Evolutionary conservation across 2,888 invertebrate genomes (phyloP), one percentile per base, ranked within the genome.

Genomic region (Sesia bembeciformis): DNA sequence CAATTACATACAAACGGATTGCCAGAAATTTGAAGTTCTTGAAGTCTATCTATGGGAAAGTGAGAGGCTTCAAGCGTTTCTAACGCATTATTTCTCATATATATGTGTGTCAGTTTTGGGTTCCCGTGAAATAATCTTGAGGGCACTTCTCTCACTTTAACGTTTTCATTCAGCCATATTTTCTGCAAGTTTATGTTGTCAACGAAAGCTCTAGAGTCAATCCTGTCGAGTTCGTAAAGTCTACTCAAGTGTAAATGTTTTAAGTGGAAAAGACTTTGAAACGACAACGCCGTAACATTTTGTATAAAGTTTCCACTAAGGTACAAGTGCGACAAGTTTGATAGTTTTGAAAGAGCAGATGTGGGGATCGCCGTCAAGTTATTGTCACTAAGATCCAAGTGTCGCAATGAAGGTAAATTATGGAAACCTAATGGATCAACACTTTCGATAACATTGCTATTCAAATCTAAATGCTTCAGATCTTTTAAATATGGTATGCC

Each of bases 1-100:
- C 97, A 97, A 80, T 97, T 97, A 82, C 97, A 97, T 58, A 93
- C 91, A 60, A 97, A 90, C 0, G 96, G 96, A 84, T 97, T 96
- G 40, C 95, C 95, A 41, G 95, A 94, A 54, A 97, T 90, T 62
- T 93, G 92, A 41, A 97, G 86, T 57, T 92, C 92, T 70, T 93
- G 91, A 63, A 97, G 84, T 65, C 94, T 93, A 73, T 96, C 96
- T 66, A 96, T 91, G 40, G 96, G 96, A 70, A 96, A 95, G 77
- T 95, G 94, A 40, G 94, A 93, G 0, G 94, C 94, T 73, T 95
- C 95, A 5, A 96, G 84, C 1, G 94, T 93, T 65, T 92, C 92
- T 58, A 96, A 81, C 52, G 93, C 93, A 78, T 96, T 96, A 64
- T 93, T 94, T 61, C 92, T 92, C 74, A 96, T 92, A 55, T 94